Conservation (phyloP, 2,113 vertebrate genomes). For the Dendropsophus ebraccatus region DNA sequence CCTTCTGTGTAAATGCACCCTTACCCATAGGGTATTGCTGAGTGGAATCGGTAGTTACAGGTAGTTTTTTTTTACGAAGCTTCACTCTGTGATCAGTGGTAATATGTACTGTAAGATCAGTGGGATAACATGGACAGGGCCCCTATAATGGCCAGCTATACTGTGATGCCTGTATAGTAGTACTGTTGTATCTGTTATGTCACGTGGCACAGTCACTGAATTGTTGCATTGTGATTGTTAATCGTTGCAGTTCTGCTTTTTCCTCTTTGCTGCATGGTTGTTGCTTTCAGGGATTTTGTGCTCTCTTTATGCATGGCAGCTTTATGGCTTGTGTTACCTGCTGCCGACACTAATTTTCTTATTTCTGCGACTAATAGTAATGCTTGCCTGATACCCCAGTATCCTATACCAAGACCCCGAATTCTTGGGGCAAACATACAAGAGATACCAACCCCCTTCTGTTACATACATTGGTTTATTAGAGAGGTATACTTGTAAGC, state of each 20-base stretch:
- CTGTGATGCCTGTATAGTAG: not conserved
- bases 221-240: not conserved
- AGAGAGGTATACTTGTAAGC: not conserved
- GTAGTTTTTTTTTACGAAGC: too few relatives aligned
- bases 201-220: not conserved
- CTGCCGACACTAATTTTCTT: not conserved
- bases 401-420: not conserved
- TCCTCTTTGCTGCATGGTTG: not conserved
- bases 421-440: not conserved
- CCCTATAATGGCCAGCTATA: too few relatives aligned
- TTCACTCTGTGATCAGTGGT: not conserved
- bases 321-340: not conserved
- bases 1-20: too few relatives aligned
- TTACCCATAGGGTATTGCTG: too few relatives aligned
- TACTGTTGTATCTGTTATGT: not conserved
- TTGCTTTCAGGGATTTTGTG: not conserved
- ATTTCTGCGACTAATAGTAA: constrained; percentile 10
- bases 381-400: not conserved
- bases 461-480: not conserved
- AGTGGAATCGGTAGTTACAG: too few relatives aligned
- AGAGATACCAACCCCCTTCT: not conserved
- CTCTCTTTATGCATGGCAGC: not conserved
- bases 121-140: too few relatives aligned
- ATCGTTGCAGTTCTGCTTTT: not conserved
- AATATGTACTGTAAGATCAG: too few relatives aligned